Evolutionary conservation across 1,140 invertebrate species (phyloP).

Genomic region (Akabosia matsudoensis): DNA sequence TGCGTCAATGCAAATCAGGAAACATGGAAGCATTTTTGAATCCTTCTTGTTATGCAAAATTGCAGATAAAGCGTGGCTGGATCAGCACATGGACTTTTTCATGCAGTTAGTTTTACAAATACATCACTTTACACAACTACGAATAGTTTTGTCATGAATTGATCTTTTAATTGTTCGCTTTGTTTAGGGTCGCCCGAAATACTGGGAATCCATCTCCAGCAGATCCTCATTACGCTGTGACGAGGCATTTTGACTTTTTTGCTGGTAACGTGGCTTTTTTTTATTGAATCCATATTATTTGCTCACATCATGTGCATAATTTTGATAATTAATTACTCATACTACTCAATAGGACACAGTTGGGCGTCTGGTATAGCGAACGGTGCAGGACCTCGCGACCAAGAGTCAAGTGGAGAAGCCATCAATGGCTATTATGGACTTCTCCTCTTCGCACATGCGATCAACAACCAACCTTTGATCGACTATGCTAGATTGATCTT

Average conservation of each 20-base stretch:
- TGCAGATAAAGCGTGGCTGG: too few species aligned
- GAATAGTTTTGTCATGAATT: too few species aligned
- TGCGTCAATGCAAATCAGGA: too few species aligned
- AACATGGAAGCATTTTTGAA: too few species aligned
- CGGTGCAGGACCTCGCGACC: slow-evolving; percentile 38
- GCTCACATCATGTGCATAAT: too few species aligned
- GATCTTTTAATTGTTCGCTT: neutral
- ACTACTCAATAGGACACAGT: too few species aligned
- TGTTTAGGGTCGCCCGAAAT: slow-evolving; percentile 36
- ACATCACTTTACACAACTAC: too few species aligned
- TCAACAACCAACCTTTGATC: slow-evolving; percentile 37
- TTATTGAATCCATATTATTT: too few species aligned
- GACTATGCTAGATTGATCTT: slow-evolving; percentile 37
- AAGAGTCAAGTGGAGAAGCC: slow-evolving; percentile 38
- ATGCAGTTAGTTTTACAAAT: slow-evolving; percentile 24
- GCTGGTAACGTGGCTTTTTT: too few species aligned
- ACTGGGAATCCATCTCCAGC: slow-evolving; percentile 41
- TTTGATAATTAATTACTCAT: too few species aligned
- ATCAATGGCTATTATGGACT: slow-evolving; percentile 44
- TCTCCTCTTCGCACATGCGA: slow-evolving; percentile 29
- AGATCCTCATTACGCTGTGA: slow-evolving; percentile 40
- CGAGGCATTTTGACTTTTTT: slow-evolving; percentile 42
- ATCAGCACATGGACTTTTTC: slow-evolving; percentile 36
- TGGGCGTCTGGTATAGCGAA: slow-evolving; percentile 41
- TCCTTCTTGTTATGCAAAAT: too few species aligned